Base-by-base conservation (phyloP, 1,140 invertebrate species). In the Varroa destructor region DNA sequence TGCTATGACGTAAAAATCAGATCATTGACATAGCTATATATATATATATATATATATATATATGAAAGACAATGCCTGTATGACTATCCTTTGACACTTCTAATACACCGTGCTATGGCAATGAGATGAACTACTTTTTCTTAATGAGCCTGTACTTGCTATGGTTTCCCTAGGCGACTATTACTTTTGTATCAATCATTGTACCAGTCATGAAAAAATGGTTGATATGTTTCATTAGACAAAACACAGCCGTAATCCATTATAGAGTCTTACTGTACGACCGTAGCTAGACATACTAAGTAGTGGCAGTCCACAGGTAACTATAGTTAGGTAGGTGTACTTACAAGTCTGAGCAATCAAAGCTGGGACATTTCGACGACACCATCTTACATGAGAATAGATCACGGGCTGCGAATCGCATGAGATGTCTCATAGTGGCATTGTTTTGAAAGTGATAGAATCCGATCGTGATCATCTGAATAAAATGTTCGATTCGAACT, bases 371-470 rank as follows among this genome's bases (percentile, higher is more conserved):
- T 40, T 14, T n/a, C 36, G 40, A 43, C 1, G 61, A 67, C 37
- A 67, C 61, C 61, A 67, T 67, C 46, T 46, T 40, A 67, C 61
- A 67, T 2, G 40, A 1, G 61, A 67, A 67, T 37, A 67, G 37
- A 8, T 67, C 61, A 2, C 61, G 61, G 46, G 61, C 61, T 2
- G 40, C 61, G 8, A 25, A 67, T 67, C 61, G 40, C 37, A 67
- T 46, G 10, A 67, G 61, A 40, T 67, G 40, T 37, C 61, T 12
- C 12, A 67, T 67, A 1, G 61, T 67, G 1, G 61, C 61, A 8
- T 67, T 67, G 61, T 46, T 46, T 67, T 67, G 61, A 46, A 67
- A 67, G 37, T 67, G 61, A 46, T 67, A 67, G 37, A 25, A 67
- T 14, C 61, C 61, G 37, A 67, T 67, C 10, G 61, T 67, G 40